These are phyloP conservation scores for Sebastes minor DNA, from an alignment of 2,797 vertebrate species.

Conservation along the genomic window DNA sequence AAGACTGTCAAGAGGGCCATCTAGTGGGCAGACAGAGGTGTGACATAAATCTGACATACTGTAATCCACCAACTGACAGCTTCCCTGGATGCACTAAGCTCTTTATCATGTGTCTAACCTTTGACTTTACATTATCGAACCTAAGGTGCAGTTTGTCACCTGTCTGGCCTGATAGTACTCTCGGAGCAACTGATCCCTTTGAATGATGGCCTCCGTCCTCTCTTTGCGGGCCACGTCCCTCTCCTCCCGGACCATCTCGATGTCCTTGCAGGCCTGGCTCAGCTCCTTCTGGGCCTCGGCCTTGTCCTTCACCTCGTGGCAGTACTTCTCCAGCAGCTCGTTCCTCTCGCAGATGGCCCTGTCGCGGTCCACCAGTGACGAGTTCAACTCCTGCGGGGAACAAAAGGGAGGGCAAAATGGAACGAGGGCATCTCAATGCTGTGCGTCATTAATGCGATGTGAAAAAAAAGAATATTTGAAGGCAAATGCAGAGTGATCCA, in stretches of 20 bases:
- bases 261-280: constrained; percentile 93
- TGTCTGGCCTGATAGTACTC: constrained; percentile 92
- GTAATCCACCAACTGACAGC: constrained; percentile 45
- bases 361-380: constrained; percentile 90
- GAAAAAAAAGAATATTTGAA: constrained; percentile 20
- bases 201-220: constrained; percentile 91
- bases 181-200: constrained; percentile 89
- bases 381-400: constrained; percentile 86
- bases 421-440: constrained; percentile 35
- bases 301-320: constrained; percentile 93
- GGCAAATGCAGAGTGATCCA: constrained; percentile 21
- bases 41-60: constrained; percentile 5
- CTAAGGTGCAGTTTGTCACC: constrained; percentile 66
- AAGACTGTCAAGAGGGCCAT: constrained; percentile 24
- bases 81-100: constrained; percentile 24
- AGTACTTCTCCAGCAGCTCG: constrained; percentile 94
- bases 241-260: constrained; percentile 91
- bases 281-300: constrained; percentile 91
- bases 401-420: constrained; percentile 20
- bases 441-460: constrained; percentile 30
- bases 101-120: constrained; percentile 30
- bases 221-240: constrained; percentile 90
- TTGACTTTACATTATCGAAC: constrained; percentile 21
- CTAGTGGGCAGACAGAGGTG: constrained; percentile 37
- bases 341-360: constrained; percentile 90